Evolutionary conservation across 2,113 vertebrate species (phyloP), one percentile per base, ranked within the genome.

Genomic region (Mesocricetus auratus): DNA sequence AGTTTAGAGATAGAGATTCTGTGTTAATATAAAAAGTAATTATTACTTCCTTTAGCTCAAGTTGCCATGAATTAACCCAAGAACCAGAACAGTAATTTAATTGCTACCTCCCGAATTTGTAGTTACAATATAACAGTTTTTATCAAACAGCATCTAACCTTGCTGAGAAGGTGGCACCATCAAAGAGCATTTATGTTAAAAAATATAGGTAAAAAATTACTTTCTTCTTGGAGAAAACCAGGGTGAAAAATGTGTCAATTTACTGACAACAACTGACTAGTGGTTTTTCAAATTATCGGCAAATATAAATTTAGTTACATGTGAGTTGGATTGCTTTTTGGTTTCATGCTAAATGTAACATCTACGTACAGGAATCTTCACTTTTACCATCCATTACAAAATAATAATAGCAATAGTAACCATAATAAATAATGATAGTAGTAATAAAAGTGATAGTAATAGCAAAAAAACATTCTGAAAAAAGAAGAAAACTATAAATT

Each of bases 161-260:
- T 77, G 45, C 89, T 92, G 42, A 73, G 93, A 97, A 79, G 22
- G 19, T 90, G 21, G 56, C 68, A 17, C 96, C 66, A 90, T 62
- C 58, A 83, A 96, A 79, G 73, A 81, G 13, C 17, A 16, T 95
- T 95, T 96, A 89, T 91, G 22, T 95, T 88, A 47, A 77, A 94
- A 96, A 94, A 75, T 19, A 68, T 17, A 68, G 74, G 64, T 39
- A 81, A 88, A 50, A 1, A 3, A n/a, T 66, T 31, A 22, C 53
- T 58, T 64, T n/a, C 26, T 16, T 33, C 21, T 15, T 3, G 0
- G 0, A 83, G 94, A 82, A 21, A 42, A 15, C 15, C 1, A 93
- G 58, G 36, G 3, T 39, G 36, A 45, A 87, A 86, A 86, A 68
- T 92, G 81, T 96, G 12, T 36, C 21, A 50, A 60, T 4, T 93